Conservation (phyloP, 2,888 invertebrate species). For the Drosophila pseudotakahashii region DNA sequence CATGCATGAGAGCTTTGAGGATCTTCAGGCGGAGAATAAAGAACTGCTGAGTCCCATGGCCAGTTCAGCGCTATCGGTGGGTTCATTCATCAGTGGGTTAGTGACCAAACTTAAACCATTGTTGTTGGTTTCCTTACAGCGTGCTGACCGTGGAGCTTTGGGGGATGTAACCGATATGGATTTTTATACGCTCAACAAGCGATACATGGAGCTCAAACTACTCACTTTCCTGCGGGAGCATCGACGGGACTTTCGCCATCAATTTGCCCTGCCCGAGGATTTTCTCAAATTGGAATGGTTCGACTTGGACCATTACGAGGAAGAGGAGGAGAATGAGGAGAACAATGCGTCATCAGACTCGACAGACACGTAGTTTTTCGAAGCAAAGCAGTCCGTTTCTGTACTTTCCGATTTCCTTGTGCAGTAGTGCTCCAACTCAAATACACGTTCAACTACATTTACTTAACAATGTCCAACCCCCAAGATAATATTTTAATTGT, state of each 20-base stretch:
- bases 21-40: constrained; percentile 53
- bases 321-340: background rate
- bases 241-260: constrained; percentile 53
- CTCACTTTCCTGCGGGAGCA: constrained; percentile 54
- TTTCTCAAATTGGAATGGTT: background rate
- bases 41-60: constrained; percentile 45
- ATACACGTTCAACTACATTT: constrained; percentile 11
- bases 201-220: constrained; percentile 52
- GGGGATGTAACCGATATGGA: constrained; percentile 19
- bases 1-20: constrained; percentile 71
- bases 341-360: background rate
- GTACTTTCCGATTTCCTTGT: constrained; percentile 9
- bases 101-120: rapidly evolving
- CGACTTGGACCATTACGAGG: background rate
- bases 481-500: constrained; percentile 32
- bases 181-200: constrained; percentile 46
- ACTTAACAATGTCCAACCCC: constrained; percentile 30
- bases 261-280: constrained; percentile 66
- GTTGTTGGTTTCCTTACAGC: background rate
- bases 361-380: background rate
- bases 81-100: background rate
- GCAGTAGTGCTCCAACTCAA: constrained; percentile 1
- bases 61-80: background rate
- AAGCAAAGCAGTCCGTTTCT: constrained; percentile 19
- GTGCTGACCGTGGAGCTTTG: background rate